Conservation (phyloP, 2,113 vertebrate genomes). For the Dromaius novaehollandiae region DNA sequence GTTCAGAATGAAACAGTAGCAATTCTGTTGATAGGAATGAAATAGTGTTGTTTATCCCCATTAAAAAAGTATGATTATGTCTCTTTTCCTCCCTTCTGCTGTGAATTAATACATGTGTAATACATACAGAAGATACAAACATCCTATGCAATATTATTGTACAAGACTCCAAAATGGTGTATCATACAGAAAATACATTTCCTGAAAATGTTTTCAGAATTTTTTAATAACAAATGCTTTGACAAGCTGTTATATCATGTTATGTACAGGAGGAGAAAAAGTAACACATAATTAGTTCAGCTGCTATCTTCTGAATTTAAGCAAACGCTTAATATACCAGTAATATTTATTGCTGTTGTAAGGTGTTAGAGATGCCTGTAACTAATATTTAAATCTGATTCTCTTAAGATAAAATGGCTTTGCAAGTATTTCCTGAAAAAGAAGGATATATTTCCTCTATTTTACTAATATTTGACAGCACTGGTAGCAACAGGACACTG, state of each 20-base stretch:
- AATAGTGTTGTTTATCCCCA: background rate
- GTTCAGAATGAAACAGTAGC: background rate
- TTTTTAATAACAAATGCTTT: conserved; percentile 1
- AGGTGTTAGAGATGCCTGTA: background rate
- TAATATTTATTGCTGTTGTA: background rate
- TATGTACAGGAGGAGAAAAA: background rate
- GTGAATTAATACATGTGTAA: background rate
- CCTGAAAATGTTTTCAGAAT: background rate
- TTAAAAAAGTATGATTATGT: background rate
- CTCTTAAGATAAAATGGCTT: conserved; percentile 30
- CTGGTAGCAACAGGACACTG: background rate
- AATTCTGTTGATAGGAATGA: background rate
- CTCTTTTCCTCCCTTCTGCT: background rate
- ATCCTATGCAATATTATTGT: background rate
- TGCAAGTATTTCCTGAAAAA: conserved; percentile 58
- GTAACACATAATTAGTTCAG: background rate
- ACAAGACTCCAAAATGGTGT: background rate
- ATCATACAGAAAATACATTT: background rate
- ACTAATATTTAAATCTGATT: conserved; percentile 43
- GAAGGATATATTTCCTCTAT: conserved; percentile 49
- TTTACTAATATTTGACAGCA: conserved; percentile 37
- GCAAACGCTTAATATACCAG: background rate
- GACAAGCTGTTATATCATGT: background rate
- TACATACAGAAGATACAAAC: background rate
- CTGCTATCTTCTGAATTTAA: conserved; percentile 14